Percentiles rank a stretch among this genome's conserved stretches.
phyloP scores from a whole-genome alignment of 2,888 invertebrate genomes.

The Campoplex capitator region DNA sequence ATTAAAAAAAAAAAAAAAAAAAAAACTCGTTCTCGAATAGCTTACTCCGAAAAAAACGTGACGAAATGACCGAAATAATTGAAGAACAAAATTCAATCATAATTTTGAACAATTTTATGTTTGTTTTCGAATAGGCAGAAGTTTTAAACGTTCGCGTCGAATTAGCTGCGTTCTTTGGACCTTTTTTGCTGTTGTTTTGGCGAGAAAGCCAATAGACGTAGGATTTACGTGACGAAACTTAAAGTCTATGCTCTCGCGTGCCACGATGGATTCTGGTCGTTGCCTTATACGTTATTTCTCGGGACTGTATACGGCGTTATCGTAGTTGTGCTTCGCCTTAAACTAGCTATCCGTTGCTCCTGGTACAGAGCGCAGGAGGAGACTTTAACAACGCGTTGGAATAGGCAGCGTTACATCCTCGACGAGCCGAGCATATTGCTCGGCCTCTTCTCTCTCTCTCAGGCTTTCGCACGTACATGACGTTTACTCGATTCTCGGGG shows the following conservation, averaged over 20 bases:
- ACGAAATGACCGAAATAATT: neutral
- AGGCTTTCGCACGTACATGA: neutral
- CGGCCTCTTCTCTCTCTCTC: neutral
- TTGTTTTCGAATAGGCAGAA: neutral
- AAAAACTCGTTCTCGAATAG: no score
- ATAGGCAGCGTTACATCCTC: conserved; percentile 62
- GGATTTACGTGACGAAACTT: conserved; percentile 11
- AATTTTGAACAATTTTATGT: no score
- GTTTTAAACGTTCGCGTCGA: neutral
- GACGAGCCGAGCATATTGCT: conserved; percentile 32
- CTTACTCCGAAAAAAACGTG: neutral
- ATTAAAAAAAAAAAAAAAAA: neutral
- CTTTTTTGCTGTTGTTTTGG: neutral
- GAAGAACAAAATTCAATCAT: neutral
- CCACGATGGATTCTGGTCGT: conserved; percentile 42
- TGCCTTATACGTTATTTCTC: conserved; percentile 61
- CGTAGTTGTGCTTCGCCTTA: conserved; percentile 42
- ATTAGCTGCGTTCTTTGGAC: neutral
- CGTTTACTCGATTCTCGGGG: conserved; percentile 16
- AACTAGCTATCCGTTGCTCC: conserved; percentile 42
- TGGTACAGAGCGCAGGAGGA: conserved; percentile 32
- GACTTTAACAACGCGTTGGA: conserved; percentile 57
- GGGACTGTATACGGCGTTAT: conserved; percentile 50
- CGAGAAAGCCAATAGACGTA: conserved; percentile 18
- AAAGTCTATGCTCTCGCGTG: conserved; percentile 50